Conservation (phyloP, 2,888 invertebrate species). For the Brenthis daphne region DNA sequence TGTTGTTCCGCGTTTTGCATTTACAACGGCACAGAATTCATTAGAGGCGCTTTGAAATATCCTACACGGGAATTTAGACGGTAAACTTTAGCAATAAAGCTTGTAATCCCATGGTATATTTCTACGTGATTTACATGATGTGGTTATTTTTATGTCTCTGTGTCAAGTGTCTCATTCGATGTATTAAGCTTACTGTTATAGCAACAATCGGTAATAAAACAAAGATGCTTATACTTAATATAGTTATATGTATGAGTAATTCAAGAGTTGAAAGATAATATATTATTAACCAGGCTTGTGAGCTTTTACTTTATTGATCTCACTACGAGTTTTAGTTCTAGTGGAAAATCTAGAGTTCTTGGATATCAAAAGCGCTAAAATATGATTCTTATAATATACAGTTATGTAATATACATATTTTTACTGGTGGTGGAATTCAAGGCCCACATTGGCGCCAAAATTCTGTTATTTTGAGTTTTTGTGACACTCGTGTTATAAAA, state of each 20-base stretch:
- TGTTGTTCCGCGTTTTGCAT: conserved; percentile 51
- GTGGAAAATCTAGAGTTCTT: no score
- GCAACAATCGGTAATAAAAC: conserved; percentile 11
- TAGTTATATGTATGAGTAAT: not conserved
- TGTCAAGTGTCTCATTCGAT: conserved; percentile 18
- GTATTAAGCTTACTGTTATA: conserved; percentile 12
- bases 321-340: no score
- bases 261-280: no score
- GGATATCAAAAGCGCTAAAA: no score
- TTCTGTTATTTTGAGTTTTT: no score
- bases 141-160: conserved; percentile 32
- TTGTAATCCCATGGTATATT: conserved; percentile 1
- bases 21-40: conserved; percentile 48
- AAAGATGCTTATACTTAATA: conserved; percentile 3
- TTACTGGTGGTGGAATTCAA: no score
- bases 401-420: no score
- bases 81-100: not conserved
- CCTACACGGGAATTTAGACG: conserved; percentile 21
- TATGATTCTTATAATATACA: no score
- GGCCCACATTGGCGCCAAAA: no score
- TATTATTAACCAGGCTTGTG: no score
- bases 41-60: conserved; percentile 41
- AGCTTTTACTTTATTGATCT: no score
- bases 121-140: conserved; percentile 31
- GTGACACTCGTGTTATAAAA: no score